These are phyloP conservation scores for Serrognathus titanus DNA, from an alignment of 2,888 invertebrate genomes.

Conservation along the genomic window DNA sequence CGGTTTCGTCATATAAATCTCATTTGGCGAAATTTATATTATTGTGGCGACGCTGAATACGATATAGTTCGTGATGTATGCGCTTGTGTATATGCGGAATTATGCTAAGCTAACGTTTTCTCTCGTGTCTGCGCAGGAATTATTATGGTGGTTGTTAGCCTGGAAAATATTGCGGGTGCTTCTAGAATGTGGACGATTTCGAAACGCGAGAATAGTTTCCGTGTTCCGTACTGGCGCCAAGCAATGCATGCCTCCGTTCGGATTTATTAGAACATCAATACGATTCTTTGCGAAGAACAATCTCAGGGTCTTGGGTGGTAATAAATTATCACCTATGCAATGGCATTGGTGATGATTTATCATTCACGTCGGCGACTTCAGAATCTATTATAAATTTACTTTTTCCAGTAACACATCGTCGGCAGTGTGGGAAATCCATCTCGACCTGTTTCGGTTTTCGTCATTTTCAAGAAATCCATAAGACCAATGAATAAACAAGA, in stretches of 20 bases:
- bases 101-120: neutral
- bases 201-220: neutral
- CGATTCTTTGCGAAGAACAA: no score
- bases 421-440: no score
- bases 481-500: no score
- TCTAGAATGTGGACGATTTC: neutral
- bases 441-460: no score
- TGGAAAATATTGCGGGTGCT: neutral
- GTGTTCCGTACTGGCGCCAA: neutral
- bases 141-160: neutral
- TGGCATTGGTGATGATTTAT: no score
- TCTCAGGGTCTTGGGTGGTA: no score
- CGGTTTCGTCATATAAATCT: conserved; percentile 28
- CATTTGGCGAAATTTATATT: conserved; percentile 23
- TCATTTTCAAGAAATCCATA: no score
- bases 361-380: no score
- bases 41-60: conserved; percentile 11
- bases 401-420: no score
- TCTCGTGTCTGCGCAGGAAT: neutral
- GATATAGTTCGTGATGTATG: neutral
- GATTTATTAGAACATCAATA: no score
- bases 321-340: no score
- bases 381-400: no score
- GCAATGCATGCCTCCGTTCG: neutral
- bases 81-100: neutral